Conservation (phyloP, 2,797 vertebrate genomes). For the Myripristis murdjan region DNA sequence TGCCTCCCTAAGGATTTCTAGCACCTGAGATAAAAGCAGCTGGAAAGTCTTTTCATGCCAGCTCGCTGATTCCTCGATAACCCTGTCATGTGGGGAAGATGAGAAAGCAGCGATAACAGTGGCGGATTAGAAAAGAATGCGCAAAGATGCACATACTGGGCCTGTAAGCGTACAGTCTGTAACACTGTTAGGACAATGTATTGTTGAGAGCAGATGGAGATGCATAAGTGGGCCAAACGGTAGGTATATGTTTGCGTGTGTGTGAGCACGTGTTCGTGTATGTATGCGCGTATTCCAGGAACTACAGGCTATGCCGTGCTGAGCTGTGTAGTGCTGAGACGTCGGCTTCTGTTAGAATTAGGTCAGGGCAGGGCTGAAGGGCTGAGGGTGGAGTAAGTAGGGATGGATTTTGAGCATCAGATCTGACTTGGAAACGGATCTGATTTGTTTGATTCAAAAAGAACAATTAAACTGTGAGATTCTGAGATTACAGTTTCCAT, state of each 20-base stretch:
- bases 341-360: slow-evolving; percentile 74
- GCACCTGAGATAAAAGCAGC: slow-evolving; percentile 37
- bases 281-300: slow-evolving; percentile 59
- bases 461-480: slow-evolving; percentile 3
- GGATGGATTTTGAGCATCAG: slow-evolving; percentile 60
- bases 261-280: slow-evolving; percentile 23
- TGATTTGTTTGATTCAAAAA: slow-evolving; percentile 38
- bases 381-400: slow-evolving; percentile 66
- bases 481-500: neutral
- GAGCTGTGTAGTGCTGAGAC: slow-evolving; percentile 74
- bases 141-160: slow-evolving; percentile 56
- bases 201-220: slow-evolving; percentile 70
- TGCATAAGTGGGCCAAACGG: slow-evolving; percentile 66
- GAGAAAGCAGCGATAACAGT: slow-evolving; percentile 36
- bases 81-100: slow-evolving; percentile 32
- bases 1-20: slow-evolving; percentile 34
- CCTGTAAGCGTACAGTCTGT: slow-evolving; percentile 41
- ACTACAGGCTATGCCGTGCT: slow-evolving; percentile 70
- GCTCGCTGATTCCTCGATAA: slow-evolving; percentile 47
- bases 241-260: slow-evolving; percentile 22
- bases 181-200: slow-evolving; percentile 40
- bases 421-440: slow-evolving; percentile 31
- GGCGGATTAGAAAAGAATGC: slow-evolving; percentile 44
- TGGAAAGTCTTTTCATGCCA: slow-evolving; percentile 30
- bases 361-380: slow-evolving; percentile 77